Percentiles rank a stretch among this genome's conserved stretches.
Evolutionary conservation across 1,140 invertebrate species (phyloP).

Genomic region (Theocolax elegans): DNA sequence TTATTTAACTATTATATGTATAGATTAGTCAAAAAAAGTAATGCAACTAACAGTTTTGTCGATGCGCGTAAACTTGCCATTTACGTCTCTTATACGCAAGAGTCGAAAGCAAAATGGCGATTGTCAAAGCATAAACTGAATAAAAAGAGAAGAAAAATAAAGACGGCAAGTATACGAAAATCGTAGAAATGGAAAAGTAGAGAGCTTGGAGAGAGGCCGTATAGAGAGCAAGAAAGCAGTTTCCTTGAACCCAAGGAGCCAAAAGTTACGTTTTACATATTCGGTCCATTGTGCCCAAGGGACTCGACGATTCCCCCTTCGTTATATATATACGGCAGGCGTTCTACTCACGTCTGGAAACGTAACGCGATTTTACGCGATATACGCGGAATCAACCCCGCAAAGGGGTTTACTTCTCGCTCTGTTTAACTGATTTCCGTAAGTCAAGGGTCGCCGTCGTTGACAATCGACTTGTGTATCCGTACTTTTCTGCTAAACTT

Average conservation of each 20-base stretch:
- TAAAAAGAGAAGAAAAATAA: not conserved
- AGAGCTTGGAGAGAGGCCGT: not conserved
- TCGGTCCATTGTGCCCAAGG: not conserved
- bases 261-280: conserved; percentile 20
- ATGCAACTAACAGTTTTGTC: too few relatives aligned
- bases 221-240: conserved; percentile 12
- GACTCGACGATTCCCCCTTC: not conserved
- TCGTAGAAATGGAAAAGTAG: conserved; percentile 3
- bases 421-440: not conserved
- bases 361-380: not conserved
- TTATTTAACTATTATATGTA: too few relatives aligned
- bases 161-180: not conserved
- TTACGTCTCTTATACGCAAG: conserved; percentile 6
- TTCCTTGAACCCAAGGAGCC: not conserved
- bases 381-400: not conserved
- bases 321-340: too few relatives aligned
- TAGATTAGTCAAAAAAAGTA: too few relatives aligned
- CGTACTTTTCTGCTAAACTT: too few relatives aligned
- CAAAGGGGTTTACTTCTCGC: not conserved
- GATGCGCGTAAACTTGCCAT: not conserved
- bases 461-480: too few relatives aligned
- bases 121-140: not conserved
- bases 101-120: not conserved
- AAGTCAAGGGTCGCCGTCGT: not conserved
- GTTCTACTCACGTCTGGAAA: not conserved